Base-by-base conservation (phyloP, 2,888 invertebrate genomes). In the Masnerella sp. region DNA sequence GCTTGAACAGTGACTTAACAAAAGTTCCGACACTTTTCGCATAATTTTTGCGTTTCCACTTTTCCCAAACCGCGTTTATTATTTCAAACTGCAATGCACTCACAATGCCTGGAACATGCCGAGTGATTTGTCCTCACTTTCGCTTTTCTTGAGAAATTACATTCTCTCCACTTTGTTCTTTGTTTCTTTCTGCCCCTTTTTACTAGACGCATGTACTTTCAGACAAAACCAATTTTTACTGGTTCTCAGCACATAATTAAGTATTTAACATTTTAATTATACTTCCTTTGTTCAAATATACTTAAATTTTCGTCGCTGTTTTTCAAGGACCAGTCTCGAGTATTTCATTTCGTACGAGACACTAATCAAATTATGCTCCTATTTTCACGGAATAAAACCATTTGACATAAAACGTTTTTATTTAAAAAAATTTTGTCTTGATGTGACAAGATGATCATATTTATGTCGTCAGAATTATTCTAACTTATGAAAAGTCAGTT, bases 81-180 rank as follows among this genome's bases (percentile, higher is more conserved):
- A 22, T 5, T 22, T 7, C 4, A 3, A 3, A 22, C 22, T 51
- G 18, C 22, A 38, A 36, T 52, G 11, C 51, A 36, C 49, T 40
- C 42, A 45, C 52, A 68, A 59, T 52, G 36, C 36, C 25, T 34
- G 25, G 34, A 45, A 52, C 18, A 59, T 43, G 34, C 34, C 28
- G 17, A 36, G 42, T 20, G 38, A 32, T 52, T 47, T 47, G 30
- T 69, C 61, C 32, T 58, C 43, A 43, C 51, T 68, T 49, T 61
- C 54, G 52, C 52, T 69, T 69, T 61, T 54, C 69, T 59, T 42
- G 47, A 69, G 30, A 52, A 69, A 38, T 38, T 51, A 38, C 52
- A 42, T 52, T 34, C 30, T 52, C 45, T 28, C 49, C 47, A 36
- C 40, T 40, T 61, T 34, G 59, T 43, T 59, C 68, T 54, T 61